Percentiles rank a stretch among this genome's conserved stretches.
Evolutionary conservation across 2,797 vertebrate genomes (phyloP).

Genomic region (Pseudotriccus pelzelni): DNA sequence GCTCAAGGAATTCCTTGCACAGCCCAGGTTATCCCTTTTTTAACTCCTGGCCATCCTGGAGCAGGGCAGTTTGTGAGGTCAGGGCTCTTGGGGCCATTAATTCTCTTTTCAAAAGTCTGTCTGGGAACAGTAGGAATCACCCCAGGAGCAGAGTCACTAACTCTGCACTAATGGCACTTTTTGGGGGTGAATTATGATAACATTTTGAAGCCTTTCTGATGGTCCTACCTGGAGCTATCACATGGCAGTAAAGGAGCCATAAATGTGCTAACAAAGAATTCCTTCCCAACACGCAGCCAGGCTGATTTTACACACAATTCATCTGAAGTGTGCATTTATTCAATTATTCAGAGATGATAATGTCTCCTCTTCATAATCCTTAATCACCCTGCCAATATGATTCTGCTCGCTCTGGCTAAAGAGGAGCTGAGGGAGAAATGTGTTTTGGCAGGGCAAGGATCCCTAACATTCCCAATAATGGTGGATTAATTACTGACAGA

Average conservation of each 20-base stretch:
- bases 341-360: constrained; percentile 48
- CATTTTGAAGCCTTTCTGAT: not conserved
- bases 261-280: constrained; percentile 34
- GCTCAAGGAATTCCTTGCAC: not conserved
- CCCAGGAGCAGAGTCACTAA: not conserved
- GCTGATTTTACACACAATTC: constrained; percentile 40
- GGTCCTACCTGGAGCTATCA: constrained; percentile 31
- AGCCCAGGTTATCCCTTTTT: not conserved
- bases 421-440: constrained; percentile 17
- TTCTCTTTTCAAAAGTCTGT: not conserved
- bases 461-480: not conserved
- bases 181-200: not conserved
- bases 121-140: not conserved
- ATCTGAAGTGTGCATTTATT: constrained; percentile 44
- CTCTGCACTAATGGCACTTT: not conserved
- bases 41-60: not conserved
- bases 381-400: constrained; percentile 47
- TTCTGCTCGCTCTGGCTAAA: constrained; percentile 9
- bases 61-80: not conserved
- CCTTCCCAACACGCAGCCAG: not conserved
- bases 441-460: constrained; percentile 18
- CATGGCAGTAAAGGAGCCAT: constrained; percentile 11
- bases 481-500: constrained; percentile 39
- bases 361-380: constrained; percentile 41
- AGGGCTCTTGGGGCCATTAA: not conserved